Evolutionary conservation across 2,113 vertebrate genomes (phyloP).

Genomic region (Speoplatyrhinus poulsoni): DNA sequence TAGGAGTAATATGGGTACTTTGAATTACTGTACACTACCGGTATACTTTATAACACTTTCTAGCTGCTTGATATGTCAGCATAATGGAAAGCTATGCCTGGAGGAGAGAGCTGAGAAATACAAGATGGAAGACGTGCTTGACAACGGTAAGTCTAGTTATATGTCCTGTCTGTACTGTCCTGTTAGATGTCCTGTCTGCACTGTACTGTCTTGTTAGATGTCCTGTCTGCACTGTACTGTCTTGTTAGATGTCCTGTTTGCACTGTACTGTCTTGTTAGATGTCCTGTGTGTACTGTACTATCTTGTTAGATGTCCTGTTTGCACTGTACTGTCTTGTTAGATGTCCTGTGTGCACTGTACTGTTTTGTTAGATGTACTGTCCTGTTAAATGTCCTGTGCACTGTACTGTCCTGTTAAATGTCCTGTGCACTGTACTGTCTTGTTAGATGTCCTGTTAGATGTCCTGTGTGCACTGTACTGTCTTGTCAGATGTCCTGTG

Average conservation of each 20-base stretch:
- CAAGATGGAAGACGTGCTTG: conserved; percentile 43
- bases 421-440: not conserved
- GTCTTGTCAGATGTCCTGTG: too few relatives aligned
- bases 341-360: not conserved
- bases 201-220: too few relatives aligned
- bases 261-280: not conserved
- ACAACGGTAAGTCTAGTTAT: conserved; percentile 59
- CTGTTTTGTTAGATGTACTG: too few relatives aligned
- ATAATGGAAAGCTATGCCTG: conserved; percentile 45
- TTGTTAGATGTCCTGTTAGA: too few relatives aligned
- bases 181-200: too few relatives aligned
- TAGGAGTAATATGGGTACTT: not conserved
- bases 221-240: too few relatives aligned
- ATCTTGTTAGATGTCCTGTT: not conserved
- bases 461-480: not conserved
- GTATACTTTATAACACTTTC: not conserved
- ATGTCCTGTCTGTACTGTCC: not conserved
- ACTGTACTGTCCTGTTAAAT: not conserved
- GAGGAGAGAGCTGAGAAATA: conserved; percentile 39
- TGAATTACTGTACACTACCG: conserved; percentile 8
- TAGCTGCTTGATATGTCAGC: conserved; percentile 74
- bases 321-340: not conserved
- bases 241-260: not conserved
- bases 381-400: not conserved
- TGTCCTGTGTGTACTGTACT: too few relatives aligned